Evolutionary conservation across 2,113 vertebrate species (phyloP), one percentile per base, ranked within the genome.

Genomic region (Mormyrus iriodes): DNA sequence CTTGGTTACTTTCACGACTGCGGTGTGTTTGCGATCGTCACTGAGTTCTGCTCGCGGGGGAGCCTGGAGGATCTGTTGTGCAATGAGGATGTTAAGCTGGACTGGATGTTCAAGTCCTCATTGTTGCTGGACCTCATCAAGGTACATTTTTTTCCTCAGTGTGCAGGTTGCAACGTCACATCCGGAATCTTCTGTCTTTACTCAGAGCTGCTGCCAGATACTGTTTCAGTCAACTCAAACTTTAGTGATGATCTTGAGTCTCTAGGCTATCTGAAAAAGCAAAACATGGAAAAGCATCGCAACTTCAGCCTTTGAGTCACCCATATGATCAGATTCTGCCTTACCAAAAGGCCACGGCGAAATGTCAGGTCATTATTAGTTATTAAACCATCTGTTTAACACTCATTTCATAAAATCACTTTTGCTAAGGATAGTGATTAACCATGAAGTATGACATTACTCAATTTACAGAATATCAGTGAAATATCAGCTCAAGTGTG

Each of bases 81-180:
- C 15, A 93, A 93, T 69, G 87, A 91, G 48, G 93, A 94, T 46
- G 92, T 94, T 5, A 94, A 94, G 87, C 90, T 94, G 73, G 94
- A 94, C 90, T 94, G 94, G 94, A 94, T 94, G 94, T 94, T 94
- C 89, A 94, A 93, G 88, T 94, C 93, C 21, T 94, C 93, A 5
- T 90, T 94, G 49, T 53, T 94, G 13, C 46, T 94, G 84, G 94
- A 94, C 88, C 92, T 94, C 55, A 94, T 94, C 55, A 94, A 94
- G 93, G 94, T 93, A 51, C 51, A 13, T 58, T 19, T 31, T n/a
- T 51, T 27, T 21, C 48, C 12, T 35, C 69, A 19, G 15, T 76
- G 39, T 39, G 15, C 35, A 35, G n/a, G 61, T 69, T 69, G 27
- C 69, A 42, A 76, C 69, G 39, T 76, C 69, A 39, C 35, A 76